Evolutionary conservation across 2,888 invertebrate species (phyloP).

Genomic region (Leptopilina drosophilae): DNA sequence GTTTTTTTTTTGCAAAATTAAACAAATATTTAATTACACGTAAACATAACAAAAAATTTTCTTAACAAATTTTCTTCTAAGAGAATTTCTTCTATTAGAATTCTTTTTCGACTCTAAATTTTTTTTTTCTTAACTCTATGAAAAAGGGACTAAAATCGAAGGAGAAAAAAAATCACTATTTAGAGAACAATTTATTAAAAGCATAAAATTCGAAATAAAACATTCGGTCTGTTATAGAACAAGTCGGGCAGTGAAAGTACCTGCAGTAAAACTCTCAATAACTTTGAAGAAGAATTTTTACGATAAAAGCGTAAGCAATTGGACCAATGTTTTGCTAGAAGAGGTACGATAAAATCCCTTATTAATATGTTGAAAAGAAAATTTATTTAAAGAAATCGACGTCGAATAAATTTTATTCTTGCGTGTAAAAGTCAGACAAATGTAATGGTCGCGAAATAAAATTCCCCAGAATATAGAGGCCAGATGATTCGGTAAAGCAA

Average conservation of each 20-base stretch:
- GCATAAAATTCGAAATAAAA: conserved; percentile 4
- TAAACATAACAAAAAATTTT: neutral
- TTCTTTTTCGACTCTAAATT: neutral
- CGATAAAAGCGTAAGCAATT: neutral
- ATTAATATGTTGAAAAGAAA: no score
- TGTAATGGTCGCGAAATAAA: neutral
- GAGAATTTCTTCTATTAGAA: no score
- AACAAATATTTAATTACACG: no score
- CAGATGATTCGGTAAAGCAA: conserved; percentile 9
- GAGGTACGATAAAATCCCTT: neutral
- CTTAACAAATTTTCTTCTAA: no score
- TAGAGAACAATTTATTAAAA: neutral
- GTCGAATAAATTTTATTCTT: neutral
- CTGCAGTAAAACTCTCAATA: conserved; percentile 2
- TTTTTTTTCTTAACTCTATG: neutral
- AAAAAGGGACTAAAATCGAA: no score
- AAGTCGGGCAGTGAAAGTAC: neutral
- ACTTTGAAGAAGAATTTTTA: neutral
- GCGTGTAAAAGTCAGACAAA: neutral
- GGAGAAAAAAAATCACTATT: no score
- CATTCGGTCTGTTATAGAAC: neutral
- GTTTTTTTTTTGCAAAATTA: no score
- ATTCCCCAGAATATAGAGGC: neutral
- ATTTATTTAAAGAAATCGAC: neutral
- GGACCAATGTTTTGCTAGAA: neutral